Base-by-base conservation (phyloP, 2,888 invertebrate genomes). In the Microplitis deprimator region DNA sequence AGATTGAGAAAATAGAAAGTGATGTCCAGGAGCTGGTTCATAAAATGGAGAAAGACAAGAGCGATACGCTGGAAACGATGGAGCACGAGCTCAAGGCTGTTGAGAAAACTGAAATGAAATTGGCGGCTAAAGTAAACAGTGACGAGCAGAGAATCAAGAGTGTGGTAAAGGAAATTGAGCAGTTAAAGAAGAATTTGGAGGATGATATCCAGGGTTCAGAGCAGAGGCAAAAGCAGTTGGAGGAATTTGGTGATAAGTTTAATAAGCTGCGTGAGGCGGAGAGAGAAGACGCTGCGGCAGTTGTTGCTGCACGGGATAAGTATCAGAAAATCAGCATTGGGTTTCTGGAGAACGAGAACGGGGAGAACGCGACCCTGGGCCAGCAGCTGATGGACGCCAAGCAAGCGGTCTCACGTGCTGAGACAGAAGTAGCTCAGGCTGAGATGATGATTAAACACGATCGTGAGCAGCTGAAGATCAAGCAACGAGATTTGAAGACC, bases 321-420 rank as follows among this genome's bases (percentile, higher is more conserved):
- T 96, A 94, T 85, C 95, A 98, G 85, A 97, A 97, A 20, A 93
- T 97, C 62, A 95, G 94, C 85, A 92, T 95, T 50, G 98, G 98
- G 8, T 91, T 95, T 83, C 93, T 95, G 62, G 94, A 95, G 73
- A 95, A 94, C 81, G 95, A 94, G 17, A 93, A 94, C 79, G 96
- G 96, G 0, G 92, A 93, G 85, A 94, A 96, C 6, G 95, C 95
- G 59, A 96, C 98, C 0, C 91, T 98, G 74, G 96, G 96, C 87
- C 96, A 97, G 82, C 97, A 97, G 88, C 92, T 98, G 20, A 97
- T 97, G 89, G 93, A 95, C 85, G 95, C 95, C 0, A 95, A 96
- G 87, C 93, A 95, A 83, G 93, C 93, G 73, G 93, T 95, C 0
- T 93, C 95, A 7, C 93, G 94, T 85, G 95, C 96, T 0, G 93